Evolutionary conservation across 2,888 invertebrate genomes (phyloP), one percentile per base, ranked within the genome.

Genomic region (Drosophila incognita): DNA sequence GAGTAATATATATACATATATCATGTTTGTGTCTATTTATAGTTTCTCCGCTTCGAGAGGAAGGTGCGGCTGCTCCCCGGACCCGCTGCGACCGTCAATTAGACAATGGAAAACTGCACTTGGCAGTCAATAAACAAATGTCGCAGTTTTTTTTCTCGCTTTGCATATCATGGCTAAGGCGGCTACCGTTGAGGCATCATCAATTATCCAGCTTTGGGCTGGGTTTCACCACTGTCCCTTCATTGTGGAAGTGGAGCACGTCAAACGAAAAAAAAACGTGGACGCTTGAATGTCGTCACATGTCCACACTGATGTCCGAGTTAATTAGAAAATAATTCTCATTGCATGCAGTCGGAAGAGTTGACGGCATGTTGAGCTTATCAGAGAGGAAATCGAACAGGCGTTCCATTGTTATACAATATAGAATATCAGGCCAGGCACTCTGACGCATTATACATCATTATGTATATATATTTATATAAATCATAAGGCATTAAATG

Each of bases 401-500:
- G 61, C 74, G 74, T 54, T 60, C 59, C 65, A 74, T 66, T 75
- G 58, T 67, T 76, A 76, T 67, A 75, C 66, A 79, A 81, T 72
- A 68, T 76, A 64, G 65, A 65, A 59, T 54, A 36, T 80, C 66
- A 48, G 46, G 21, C 27, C 21, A 27, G 67, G 36, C 13, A 13
- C 13, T 35, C 66, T 78, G 78, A 79, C 78, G 78, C 63, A 81
- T 81, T 66, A 64, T 56, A 67, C 69, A 75, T 68, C 74, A 82
- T 70, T 24, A 4, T 8, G 2, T 49, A 69, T 49, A 69, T 74
- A 7, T 11, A 21, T 46, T 67, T 49, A 69, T 46, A 69, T 74
- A 74, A 78, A 82, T 79, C 79, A 82, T 73, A 78, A 65, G 82
- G 79, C 68, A 82, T 78, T 78, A 78, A 78, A 60, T 73, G 53